Percentiles rank a stretch among this genome's conserved stretches.
phyloP scores from a whole-genome alignment of 2,888 invertebrate species.

The Laspeyria flexula region DNA sequence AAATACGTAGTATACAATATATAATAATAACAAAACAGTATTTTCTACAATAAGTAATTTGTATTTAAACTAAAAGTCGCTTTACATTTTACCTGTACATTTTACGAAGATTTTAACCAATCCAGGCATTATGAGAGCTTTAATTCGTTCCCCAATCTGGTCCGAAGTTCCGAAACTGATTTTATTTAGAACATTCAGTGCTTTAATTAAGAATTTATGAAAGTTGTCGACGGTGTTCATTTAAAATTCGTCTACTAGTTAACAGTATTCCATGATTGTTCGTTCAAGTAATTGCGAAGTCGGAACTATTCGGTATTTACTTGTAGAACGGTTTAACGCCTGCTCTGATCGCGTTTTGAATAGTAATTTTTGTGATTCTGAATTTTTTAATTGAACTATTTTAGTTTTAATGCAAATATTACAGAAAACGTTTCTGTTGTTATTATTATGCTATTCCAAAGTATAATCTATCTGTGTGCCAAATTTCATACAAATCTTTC shows the following conservation, averaged over 20 bases:
- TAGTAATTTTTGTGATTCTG: constrained; percentile 23
- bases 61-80: no score
- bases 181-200: constrained; percentile 34
- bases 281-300: constrained; percentile 40
- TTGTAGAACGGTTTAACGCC: constrained; percentile 33
- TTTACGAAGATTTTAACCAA: background rate
- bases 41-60: no score
- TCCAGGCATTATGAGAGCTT: constrained; percentile 1
- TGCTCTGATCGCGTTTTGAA: constrained; percentile 26
- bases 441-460: no score
- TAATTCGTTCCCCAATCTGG: constrained; percentile 16
- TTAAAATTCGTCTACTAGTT: constrained; percentile 34
- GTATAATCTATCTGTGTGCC: no score
- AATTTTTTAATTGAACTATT: constrained; percentile 11
- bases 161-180: constrained; percentile 26
- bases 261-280: constrained; percentile 40
- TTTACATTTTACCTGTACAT: background rate
- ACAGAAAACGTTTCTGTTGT: no score
- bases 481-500: no score
- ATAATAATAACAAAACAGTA: no score
- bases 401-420: no score
- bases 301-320: constrained; percentile 39
- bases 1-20: no score
- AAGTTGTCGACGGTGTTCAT: constrained; percentile 38
- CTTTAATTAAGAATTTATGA: constrained; percentile 45